Conservation (phyloP, 2,888 invertebrate species). For the Prosapia bicincta region DNA sequence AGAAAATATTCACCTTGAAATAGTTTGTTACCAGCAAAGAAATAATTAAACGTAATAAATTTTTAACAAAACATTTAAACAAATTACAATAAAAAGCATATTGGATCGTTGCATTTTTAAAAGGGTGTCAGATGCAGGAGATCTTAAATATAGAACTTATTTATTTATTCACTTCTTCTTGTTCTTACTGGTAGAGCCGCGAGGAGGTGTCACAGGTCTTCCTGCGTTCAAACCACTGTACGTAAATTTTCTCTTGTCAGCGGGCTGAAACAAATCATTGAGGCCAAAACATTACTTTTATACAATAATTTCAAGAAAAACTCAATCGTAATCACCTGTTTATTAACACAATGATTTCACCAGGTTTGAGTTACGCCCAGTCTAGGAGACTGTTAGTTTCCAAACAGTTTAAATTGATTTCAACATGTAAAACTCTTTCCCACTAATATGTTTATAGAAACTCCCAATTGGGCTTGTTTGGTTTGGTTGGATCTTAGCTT, state of each 20-base stretch:
- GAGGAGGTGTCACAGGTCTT: constrained; percentile 96
- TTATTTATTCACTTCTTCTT: constrained; percentile 69
- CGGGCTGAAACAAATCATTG: constrained; percentile 64
- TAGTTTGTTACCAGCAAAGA: neutral
- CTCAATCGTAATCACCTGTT: too few relatives aligned
- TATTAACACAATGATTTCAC: too few relatives aligned
- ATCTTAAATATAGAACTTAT: neutral
- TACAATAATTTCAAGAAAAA: too few relatives aligned
- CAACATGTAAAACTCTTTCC: too few relatives aligned
- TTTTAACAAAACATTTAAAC: neutral
- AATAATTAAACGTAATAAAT: neutral
- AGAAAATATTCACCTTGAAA: too few relatives aligned
- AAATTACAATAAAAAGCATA: neutral
- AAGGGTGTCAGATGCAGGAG: neutral
- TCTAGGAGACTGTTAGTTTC: too few relatives aligned
- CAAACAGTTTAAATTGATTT: too few relatives aligned
- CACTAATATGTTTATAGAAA: too few relatives aligned
- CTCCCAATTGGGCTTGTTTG: too few relatives aligned
- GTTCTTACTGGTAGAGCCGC: constrained; percentile 90
- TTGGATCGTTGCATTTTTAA: neutral
- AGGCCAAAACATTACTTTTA: neutral
- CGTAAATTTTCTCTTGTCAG: constrained; percentile 96
- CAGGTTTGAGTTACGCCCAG: too few relatives aligned
- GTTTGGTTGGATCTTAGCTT: too few relatives aligned
- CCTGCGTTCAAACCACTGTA: constrained; percentile 93